phyloP scores from a whole-genome alignment of 2,888 invertebrate species.

The Altica lythri region DNA sequence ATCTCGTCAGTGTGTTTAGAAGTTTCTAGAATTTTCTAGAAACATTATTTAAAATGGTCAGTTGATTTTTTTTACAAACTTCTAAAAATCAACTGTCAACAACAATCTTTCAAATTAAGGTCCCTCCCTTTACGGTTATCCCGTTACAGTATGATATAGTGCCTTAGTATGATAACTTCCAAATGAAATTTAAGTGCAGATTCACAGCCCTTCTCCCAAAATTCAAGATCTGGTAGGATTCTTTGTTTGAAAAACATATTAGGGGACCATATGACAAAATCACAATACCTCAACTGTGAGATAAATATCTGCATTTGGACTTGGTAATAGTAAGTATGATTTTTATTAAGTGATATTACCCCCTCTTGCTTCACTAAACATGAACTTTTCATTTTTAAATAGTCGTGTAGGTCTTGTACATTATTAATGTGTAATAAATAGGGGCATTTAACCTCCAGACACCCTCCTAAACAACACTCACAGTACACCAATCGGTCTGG shows the following conservation, averaged over 20 bases:
- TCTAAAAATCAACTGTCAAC: too few species aligned
- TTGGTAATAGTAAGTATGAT: constrained; percentile 15
- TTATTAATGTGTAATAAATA: constrained; percentile 4
- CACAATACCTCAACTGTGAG: constrained; percentile 24
- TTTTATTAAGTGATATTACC: not conserved
- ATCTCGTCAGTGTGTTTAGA: too few species aligned
- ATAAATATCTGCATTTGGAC: constrained; percentile 32
- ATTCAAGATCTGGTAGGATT: constrained; percentile 24
- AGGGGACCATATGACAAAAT: constrained; percentile 32
- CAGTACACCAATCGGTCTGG: constrained; percentile 1
- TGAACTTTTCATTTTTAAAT: not conserved
- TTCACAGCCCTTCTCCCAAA: constrained; percentile 18
- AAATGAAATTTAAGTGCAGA: constrained; percentile 21
- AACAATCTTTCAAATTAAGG: too few species aligned
- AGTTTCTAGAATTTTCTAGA: too few species aligned
- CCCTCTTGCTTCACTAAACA: not conserved
- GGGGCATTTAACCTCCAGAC: constrained; percentile 5
- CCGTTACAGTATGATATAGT: too few species aligned
- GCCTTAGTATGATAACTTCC: too few species aligned
- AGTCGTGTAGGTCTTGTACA: not conserved
- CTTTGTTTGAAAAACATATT: constrained; percentile 21
- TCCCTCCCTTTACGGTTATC: too few species aligned
- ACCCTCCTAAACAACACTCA: constrained; percentile 3
- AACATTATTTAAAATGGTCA: too few species aligned
- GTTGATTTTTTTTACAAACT: too few species aligned